Evolutionary conservation across 1,140 invertebrate genomes (phyloP).

Genomic region (Triops cancriformis): DNA sequence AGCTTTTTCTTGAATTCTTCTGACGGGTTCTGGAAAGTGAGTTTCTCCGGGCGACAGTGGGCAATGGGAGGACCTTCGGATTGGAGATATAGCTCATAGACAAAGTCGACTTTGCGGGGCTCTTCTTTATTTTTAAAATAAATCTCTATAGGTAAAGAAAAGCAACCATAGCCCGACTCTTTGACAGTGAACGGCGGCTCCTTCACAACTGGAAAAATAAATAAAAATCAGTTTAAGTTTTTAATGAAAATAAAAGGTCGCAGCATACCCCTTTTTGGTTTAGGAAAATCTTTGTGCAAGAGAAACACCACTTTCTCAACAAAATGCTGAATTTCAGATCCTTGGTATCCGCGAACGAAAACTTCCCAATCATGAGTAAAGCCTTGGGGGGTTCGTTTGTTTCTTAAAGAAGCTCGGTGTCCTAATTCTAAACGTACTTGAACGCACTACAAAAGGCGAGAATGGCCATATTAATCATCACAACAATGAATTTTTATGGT

Average conservation of each 20-base stretch:
- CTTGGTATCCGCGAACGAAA: conserved; percentile 80
- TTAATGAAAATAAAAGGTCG: not conserved
- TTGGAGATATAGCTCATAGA: conserved; percentile 78
- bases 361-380: conserved; percentile 97
- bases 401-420: conserved; percentile 69
- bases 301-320: conserved; percentile 91
- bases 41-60: conserved; percentile 58
- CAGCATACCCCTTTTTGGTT: conserved; percentile 67
- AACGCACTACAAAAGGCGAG: conserved; percentile 42
- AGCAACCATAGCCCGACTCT: conserved; percentile 92
- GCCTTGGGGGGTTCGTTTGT: conserved; percentile 69
- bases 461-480: not conserved
- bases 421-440: conserved; percentile 85
- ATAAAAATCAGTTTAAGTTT: conserved; percentile 24
- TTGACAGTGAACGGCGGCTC: conserved; percentile 83
- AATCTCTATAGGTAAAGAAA: conserved; percentile 79
- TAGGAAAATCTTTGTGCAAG: conserved; percentile 83
- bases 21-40: conserved; percentile 70
- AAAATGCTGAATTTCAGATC: conserved; percentile 76
- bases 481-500: not conserved
- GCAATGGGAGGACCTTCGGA: conserved; percentile 57
- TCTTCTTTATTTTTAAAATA: conserved; percentile 85
- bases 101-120: conserved; percentile 73
- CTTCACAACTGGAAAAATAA: conserved; percentile 60
- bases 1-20: conserved; percentile 83